These are phyloP conservation scores for Pilophorus perplexus DNA, from an alignment of 2,888 invertebrate species.

Conservation along the genomic window DNA sequence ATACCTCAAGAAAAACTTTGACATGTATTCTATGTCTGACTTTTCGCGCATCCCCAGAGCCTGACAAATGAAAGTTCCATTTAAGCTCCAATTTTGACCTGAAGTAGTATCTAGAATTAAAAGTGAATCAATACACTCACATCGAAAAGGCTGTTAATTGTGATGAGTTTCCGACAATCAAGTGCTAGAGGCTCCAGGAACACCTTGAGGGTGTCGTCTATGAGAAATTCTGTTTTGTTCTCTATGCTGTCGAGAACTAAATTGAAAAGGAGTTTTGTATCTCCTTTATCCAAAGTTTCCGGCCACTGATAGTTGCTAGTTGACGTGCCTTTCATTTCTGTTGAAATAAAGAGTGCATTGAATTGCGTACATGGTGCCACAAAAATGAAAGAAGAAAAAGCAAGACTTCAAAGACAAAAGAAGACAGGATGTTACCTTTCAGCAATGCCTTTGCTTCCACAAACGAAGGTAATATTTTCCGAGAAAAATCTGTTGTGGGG, in stretches of 20 bases:
- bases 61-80: too few relatives aligned
- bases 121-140: too few relatives aligned
- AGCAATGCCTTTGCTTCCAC: conserved; percentile 46
- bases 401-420: too few relatives aligned
- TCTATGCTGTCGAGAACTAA: conserved; percentile 28
- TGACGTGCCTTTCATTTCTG: conserved; percentile 15
- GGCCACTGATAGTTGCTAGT: conserved; percentile 1
- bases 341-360: too few relatives aligned
- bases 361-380: background rate
- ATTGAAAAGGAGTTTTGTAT: conserved; percentile 6
- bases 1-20: conserved; percentile 37
- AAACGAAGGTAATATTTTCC: conserved; percentile 56
- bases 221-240: conserved; percentile 32
- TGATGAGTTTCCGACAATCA: conserved; percentile 13
- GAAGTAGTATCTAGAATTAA: too few relatives aligned
- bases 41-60: conserved; percentile 24
- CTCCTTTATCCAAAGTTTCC: conserved; percentile 9
- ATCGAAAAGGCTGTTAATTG: conserved; percentile 25
- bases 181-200: conserved; percentile 7
- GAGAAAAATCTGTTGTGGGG: conserved; percentile 54
- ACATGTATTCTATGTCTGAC: conserved; percentile 31
- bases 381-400: background rate
- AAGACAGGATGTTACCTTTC: conserved; percentile 36
- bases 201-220: conserved; percentile 31
- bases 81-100: too few relatives aligned